Percentiles rank a stretch among this genome's conserved stretches.
Conservation (phyloP, 2,888 invertebrate genomes). For the Coecobrya sp. region DNA sequence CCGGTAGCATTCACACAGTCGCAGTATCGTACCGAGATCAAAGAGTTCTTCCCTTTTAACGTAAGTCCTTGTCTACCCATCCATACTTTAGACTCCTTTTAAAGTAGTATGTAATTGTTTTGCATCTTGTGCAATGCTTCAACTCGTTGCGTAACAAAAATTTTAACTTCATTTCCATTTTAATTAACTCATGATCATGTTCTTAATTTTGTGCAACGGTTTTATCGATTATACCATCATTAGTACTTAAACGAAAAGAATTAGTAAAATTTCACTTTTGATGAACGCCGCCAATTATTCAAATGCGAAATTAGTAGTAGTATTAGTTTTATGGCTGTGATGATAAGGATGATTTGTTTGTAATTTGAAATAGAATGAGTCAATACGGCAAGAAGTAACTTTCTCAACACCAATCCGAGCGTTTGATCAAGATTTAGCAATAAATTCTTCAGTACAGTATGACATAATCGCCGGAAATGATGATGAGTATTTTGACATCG, state of each 20-base stretch:
- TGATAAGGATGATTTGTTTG: background rate
- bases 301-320: background rate
- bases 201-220: background rate
- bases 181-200: background rate
- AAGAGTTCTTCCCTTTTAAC: conserved; percentile 94
- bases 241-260: background rate
- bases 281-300: background rate
- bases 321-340: background rate
- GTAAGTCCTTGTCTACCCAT: conserved; percentile 89
- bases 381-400: conserved; percentile 91
- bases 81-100: background rate
- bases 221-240: background rate
- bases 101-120: background rate
- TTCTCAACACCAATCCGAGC: conserved; percentile 93
- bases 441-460: conserved; percentile 92
- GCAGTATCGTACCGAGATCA: conserved; percentile 93
- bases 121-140: background rate
- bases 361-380: conserved; percentile 90
- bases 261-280: conserved; percentile 12
- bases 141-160: background rate
- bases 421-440: conserved; percentile 93
- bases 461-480: conserved; percentile 95
- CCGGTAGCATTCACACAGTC: conserved; percentile 92
- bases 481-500: conserved; percentile 92
- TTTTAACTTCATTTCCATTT: background rate